Percentiles rank a stretch among this genome's conserved stretches.
Conservation (phyloP, 2,888 invertebrate species). For the Folsomia candida region DNA sequence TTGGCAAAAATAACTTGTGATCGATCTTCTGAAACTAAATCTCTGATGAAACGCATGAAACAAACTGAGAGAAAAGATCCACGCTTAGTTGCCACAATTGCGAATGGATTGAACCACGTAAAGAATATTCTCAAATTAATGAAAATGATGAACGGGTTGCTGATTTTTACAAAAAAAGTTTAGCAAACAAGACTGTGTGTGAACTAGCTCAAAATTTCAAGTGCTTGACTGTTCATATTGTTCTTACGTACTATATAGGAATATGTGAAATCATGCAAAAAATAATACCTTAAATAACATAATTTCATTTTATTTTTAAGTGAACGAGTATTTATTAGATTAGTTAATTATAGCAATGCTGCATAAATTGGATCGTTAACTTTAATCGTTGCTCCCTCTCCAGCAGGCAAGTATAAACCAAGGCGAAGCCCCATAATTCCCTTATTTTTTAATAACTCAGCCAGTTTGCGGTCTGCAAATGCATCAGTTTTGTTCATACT, state of each 20-base stretch:
- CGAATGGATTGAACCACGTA: constrained; percentile 15
- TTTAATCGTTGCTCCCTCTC: constrained; percentile 33
- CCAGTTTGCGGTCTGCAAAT: constrained; percentile 26
- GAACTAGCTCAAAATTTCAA: constrained; percentile 22
- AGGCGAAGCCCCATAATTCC: constrained; percentile 41
- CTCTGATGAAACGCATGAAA: constrained; percentile 31
- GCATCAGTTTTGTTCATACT: constrained; percentile 33
- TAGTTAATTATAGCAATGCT: constrained; percentile 26
- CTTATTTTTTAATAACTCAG: constrained; percentile 33
- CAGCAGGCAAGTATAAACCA: constrained; percentile 35
- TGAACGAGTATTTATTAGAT: too few relatives aligned
- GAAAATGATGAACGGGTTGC: constrained; percentile 24
- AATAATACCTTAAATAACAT: too few relatives aligned
- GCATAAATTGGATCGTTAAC: constrained; percentile 37
- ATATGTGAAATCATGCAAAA: too few relatives aligned
- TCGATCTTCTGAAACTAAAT: constrained; percentile 21
- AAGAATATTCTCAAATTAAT: constrained; percentile 22
- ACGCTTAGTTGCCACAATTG: constrained; percentile 13
- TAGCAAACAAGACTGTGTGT: neutral
- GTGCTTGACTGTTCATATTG: too few relatives aligned
- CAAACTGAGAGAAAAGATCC: constrained; percentile 19
- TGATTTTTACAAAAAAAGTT: neutral
- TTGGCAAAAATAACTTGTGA: constrained; percentile 14
- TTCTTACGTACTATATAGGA: too few relatives aligned
- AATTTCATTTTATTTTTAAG: too few relatives aligned